phyloP scores from a whole-genome alignment of 2,888 invertebrate genomes.

The Scelioninae gen. 1 region DNA sequence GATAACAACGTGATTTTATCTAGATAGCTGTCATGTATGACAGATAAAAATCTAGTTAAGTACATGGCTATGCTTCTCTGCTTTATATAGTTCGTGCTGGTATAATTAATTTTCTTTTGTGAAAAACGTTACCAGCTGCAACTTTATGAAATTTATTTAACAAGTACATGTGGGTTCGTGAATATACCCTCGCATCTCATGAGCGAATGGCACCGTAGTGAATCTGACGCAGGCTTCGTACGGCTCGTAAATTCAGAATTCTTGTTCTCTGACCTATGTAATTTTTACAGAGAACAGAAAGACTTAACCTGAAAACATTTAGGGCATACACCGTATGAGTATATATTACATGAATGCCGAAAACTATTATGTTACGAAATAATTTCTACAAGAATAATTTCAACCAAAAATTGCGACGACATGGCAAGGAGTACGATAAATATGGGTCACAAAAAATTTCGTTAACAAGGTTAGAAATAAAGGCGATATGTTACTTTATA shows the following conservation, averaged over 20 bases:
- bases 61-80: constrained; percentile 65
- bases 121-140: constrained; percentile 63
- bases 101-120: constrained; percentile 70
- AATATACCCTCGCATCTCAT: constrained; percentile 62
- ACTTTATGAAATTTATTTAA: constrained; percentile 68
- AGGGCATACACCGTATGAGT: constrained; percentile 33
- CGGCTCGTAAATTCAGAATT: constrained; percentile 63
- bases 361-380: constrained; percentile 38
- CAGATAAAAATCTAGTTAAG: constrained; percentile 67
- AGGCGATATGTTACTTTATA: neutral
- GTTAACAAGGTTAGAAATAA: constrained; percentile 32
- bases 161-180: constrained; percentile 66
- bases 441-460: constrained; percentile 24
- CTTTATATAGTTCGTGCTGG: constrained; percentile 68
- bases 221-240: constrained; percentile 60
- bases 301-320: constrained; percentile 59
- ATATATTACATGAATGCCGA: constrained; percentile 44
- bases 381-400: constrained; percentile 57
- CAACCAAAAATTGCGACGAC: constrained; percentile 30
- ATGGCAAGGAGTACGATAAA: constrained; percentile 25
- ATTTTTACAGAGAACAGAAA: constrained; percentile 59
- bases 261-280: constrained; percentile 62
- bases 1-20: constrained; percentile 66
- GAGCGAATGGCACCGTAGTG: constrained; percentile 64
- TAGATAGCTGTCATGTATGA: constrained; percentile 65